phyloP scores from a whole-genome alignment of 2,888 invertebrate genomes.

The Mimumesa dahlbomi region DNA sequence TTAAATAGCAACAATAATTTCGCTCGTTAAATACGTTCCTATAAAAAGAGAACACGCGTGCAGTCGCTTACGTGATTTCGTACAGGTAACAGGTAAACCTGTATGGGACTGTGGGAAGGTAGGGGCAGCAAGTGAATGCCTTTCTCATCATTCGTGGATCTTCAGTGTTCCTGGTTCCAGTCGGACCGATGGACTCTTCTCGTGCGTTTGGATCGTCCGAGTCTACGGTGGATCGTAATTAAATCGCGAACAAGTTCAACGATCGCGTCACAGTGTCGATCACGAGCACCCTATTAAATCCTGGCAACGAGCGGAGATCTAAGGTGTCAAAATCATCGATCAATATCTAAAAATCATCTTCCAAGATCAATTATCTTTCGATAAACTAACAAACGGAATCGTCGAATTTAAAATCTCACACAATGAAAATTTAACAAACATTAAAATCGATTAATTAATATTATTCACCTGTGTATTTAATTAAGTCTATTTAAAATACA shows the following conservation, averaged over 20 bases:
- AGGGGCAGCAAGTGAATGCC: conserved; percentile 75
- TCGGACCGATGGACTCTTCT: conserved; percentile 72
- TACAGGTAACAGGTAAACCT: neutral
- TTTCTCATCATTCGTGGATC: conserved; percentile 70
- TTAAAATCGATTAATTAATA: too few relatives aligned
- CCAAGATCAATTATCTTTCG: too few relatives aligned
- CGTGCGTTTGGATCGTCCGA: conserved; percentile 26
- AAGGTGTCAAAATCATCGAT: too few relatives aligned
- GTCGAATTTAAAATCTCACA: too few relatives aligned
- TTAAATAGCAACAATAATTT: too few relatives aligned
- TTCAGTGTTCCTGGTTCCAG: conserved; percentile 75
- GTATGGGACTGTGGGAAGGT: conserved; percentile 48
- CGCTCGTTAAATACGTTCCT: too few relatives aligned
- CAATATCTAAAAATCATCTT: neutral
- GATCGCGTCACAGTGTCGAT: neutral
- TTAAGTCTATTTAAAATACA: too few relatives aligned
- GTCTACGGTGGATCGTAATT: conserved; percentile 11
- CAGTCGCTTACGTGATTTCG: neutral
- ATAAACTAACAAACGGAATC: too few relatives aligned
- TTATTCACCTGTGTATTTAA: too few relatives aligned
- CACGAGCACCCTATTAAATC: neutral
- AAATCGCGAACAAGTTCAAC: conserved; percentile 16
- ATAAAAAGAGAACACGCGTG: too few relatives aligned
- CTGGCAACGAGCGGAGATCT: neutral
- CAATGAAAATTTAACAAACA: too few relatives aligned